Conservation (phyloP, 2,888 invertebrate genomes). For the Eurois occulta region DNA sequence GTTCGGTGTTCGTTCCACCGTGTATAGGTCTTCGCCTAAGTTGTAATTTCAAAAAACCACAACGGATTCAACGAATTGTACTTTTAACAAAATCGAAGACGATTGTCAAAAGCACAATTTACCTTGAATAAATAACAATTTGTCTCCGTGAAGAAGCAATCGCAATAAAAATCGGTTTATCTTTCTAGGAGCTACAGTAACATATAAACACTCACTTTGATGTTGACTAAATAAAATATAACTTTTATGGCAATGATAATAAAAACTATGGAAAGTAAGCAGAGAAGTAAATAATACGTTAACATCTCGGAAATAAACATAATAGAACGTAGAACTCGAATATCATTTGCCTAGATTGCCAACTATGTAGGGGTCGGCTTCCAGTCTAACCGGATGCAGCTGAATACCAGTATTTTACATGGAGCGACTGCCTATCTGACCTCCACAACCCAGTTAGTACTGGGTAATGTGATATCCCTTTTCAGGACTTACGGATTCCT, state of each 20-base stretch:
- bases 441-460: too few relatives aligned
- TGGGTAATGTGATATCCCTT: too few relatives aligned
- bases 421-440: too few relatives aligned
- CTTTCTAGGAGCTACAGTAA: background rate
- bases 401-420: too few relatives aligned
- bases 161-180: background rate
- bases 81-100: too few relatives aligned
- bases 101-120: background rate
- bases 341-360: background rate
- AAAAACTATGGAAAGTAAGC: slow-evolving; percentile 42
- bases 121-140: background rate
- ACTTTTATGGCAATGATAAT: background rate
- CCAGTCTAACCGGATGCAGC: background rate
- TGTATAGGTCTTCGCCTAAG: background rate
- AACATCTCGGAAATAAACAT: background rate
- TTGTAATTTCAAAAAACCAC: background rate
- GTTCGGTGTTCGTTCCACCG: too few relatives aligned
- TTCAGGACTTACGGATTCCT: too few relatives aligned
- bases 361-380: background rate
- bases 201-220: background rate
- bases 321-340: background rate
- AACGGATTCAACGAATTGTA: too few relatives aligned
- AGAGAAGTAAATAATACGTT: background rate
- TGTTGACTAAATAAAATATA: slow-evolving; percentile 28
- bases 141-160: background rate